Evolutionary conservation across 2,888 invertebrate genomes (phyloP).

Genomic region (Euplagia quadripunctaria): DNA sequence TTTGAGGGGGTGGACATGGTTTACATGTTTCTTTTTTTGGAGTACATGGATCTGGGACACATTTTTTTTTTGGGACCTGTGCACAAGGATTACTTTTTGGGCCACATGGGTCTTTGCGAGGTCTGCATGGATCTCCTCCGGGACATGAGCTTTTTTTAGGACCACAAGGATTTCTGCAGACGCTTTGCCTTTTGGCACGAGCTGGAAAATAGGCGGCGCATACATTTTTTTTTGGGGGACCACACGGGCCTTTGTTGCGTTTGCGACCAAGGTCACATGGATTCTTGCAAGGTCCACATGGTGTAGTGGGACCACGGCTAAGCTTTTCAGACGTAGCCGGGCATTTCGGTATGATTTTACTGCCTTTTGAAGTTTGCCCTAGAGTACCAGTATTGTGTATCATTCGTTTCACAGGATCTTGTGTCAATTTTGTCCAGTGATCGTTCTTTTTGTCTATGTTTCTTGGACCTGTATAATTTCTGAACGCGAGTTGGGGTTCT

Average conservation of each 20-base stretch:
- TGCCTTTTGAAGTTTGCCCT: background rate
- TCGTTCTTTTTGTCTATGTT: background rate
- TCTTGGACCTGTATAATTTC: background rate
- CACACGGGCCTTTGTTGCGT: background rate
- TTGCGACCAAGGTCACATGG: background rate
- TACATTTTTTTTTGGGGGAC: background rate
- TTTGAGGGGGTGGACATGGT: conserved; percentile 9
- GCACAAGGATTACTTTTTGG: conserved; percentile 9
- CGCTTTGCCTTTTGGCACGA: background rate
- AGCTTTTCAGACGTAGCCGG: background rate
- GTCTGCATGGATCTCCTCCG: background rate
- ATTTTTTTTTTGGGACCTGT: background rate
- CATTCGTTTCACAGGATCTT: background rate
- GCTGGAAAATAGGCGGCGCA: background rate
- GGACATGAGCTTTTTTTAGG: background rate
- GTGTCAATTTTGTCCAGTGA: background rate
- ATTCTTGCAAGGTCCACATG: background rate
- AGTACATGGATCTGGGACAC: conserved; percentile 2
- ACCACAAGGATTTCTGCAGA: background rate
- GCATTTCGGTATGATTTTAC: conserved; percentile 3
- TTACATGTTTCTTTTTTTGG: background rate
- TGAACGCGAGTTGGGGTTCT: background rate
- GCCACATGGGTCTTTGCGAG: background rate
- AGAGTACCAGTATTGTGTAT: background rate
- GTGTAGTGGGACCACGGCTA: conserved; percentile 10